phyloP scores from a whole-genome alignment of 2,113 vertebrate genomes.

The Plotosus lineatus region DNA sequence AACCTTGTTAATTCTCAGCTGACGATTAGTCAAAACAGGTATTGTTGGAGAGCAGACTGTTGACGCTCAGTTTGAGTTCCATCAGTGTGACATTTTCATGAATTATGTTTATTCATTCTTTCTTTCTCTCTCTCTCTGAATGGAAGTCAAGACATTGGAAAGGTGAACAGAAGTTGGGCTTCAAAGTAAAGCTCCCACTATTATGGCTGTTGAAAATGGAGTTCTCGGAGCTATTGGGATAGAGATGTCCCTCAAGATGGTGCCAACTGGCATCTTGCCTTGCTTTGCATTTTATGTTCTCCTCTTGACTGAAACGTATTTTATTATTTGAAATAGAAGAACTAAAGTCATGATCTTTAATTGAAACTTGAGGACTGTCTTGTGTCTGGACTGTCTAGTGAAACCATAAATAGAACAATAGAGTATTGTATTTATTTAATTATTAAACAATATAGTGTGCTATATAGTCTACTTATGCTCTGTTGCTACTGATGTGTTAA shows the following conservation, averaged over 20 bases:
- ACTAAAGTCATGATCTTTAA: conserved; percentile 2
- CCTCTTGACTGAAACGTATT: neutral
- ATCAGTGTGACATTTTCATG: conserved; percentile 66
- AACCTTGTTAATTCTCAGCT: no score
- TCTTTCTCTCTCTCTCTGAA: neutral
- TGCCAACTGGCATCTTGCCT: neutral
- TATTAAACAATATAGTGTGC: no score
- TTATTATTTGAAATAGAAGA: neutral
- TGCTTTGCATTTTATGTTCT: neutral
- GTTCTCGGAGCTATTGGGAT: conserved; percentile 10
- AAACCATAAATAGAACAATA: neutral
- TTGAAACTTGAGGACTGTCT: neutral
- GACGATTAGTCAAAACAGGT: conserved; percentile 66
- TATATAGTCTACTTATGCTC: no score
- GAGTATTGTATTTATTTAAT: no score
- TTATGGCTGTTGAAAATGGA: neutral
- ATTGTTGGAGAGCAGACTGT: conserved; percentile 66
- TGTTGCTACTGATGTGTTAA: no score
- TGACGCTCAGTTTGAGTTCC: conserved; percentile 64
- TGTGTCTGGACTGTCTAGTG: no score
- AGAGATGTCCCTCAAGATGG: neutral
- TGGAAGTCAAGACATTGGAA: neutral
- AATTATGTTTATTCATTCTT: conserved; percentile 64
- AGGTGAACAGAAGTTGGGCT: neutral
- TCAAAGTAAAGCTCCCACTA: no score